Evolutionary conservation across 2,797 vertebrate genomes (phyloP).

Genomic region (Sebastolobus altivelis): DNA sequence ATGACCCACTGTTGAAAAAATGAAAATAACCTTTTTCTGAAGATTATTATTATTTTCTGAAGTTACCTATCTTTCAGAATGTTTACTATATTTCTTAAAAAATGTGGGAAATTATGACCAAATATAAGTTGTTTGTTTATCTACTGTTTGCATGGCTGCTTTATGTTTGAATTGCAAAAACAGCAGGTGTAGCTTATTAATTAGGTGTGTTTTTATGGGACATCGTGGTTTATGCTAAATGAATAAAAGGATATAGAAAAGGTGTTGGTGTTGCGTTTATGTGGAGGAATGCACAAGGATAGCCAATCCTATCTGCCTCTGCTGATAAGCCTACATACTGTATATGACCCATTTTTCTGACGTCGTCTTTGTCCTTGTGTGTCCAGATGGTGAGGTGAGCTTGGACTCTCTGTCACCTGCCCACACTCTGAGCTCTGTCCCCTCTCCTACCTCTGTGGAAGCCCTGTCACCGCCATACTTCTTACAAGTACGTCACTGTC

Average conservation of each 20-base stretch:
- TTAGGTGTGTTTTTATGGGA: neutral
- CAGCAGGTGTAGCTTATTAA: neutral
- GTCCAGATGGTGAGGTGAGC: slow-evolving; percentile 85
- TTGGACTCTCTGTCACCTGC: slow-evolving; percentile 87
- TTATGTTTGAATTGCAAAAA: neutral
- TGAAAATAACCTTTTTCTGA: neutral
- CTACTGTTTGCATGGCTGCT: neutral
- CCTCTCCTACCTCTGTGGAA: slow-evolving; percentile 88
- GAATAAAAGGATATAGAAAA: slow-evolving; percentile 3
- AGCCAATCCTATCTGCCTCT: neutral
- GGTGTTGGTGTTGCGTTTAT: neutral
- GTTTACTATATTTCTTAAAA: neutral
- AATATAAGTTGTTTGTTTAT: neutral
- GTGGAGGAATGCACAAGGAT: neutral
- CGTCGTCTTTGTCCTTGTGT: slow-evolving; percentile 68
- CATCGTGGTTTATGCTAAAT: neutral
- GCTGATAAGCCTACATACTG: neutral
- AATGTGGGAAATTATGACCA: neutral
- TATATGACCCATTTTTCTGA: slow-evolving; percentile 27
- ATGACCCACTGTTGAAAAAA: neutral
- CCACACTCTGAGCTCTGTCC: slow-evolving; percentile 86
- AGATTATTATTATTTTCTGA: neutral
- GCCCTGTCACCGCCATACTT: slow-evolving; percentile 84
- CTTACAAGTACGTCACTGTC: slow-evolving; percentile 87
- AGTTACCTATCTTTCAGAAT: neutral